Conservation (phyloP, 2,113 vertebrate species). For the Nothocercus julius region DNA sequence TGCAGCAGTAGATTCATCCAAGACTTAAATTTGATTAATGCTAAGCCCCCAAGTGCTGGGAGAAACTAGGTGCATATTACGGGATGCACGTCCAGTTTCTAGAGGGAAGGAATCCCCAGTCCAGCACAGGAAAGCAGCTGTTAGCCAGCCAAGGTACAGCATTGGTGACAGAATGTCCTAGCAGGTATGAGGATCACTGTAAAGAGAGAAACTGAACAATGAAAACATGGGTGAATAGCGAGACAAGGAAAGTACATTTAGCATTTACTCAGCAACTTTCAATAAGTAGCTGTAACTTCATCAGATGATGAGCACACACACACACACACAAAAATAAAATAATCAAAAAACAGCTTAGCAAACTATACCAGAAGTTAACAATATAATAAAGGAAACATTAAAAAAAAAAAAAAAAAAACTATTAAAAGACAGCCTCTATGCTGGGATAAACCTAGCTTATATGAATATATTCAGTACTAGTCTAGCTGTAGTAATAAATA, state of each 20-base stretch:
- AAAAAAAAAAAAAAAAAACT: not conserved
- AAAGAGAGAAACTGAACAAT: constrained; percentile 81
- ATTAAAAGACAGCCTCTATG: not conserved
- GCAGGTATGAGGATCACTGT: constrained; percentile 74
- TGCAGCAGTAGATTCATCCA: constrained; percentile 66
- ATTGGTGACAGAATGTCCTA: constrained; percentile 74
- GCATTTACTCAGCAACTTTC: constrained; percentile 45
- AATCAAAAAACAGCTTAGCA: not conserved
- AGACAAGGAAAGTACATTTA: constrained; percentile 61
- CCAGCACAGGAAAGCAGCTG: constrained; percentile 71
- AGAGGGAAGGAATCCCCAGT: constrained; percentile 70
- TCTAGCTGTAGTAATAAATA: not conserved
- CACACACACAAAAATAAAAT: no score
- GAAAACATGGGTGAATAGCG: constrained; percentile 67
- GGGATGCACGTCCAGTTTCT: constrained; percentile 69
- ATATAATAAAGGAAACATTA: not conserved
- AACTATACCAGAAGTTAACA: not conserved
- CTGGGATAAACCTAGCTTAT: not conserved
- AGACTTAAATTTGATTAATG: constrained; percentile 69
- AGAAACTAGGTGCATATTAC: constrained; percentile 73
- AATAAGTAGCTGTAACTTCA: constrained; percentile 15
- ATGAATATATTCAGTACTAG: not conserved
- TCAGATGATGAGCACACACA: not conserved
- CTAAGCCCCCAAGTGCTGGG: constrained; percentile 67
- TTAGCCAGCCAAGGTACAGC: constrained; percentile 76